A percentile compares a stretch with the other conserved stretches of the same genome.
Conservation (phyloP, 2,113 vertebrate species). For the Dipodomys stephensi region DNA sequence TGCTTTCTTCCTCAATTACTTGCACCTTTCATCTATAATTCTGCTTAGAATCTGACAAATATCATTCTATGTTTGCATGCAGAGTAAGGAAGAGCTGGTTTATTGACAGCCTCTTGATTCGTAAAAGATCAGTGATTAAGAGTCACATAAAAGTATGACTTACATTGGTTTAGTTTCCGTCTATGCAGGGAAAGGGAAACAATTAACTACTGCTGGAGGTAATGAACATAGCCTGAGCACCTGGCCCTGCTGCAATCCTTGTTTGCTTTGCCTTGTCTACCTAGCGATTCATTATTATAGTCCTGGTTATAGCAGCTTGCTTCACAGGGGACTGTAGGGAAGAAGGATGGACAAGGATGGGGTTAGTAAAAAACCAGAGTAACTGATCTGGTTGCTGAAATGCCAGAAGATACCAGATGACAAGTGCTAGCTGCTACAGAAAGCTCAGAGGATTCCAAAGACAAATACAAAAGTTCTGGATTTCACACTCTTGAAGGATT, state of each 20-base stretch:
- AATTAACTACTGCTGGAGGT: background rate
- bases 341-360: too few relatives aligned
- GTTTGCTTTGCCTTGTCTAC: background rate
- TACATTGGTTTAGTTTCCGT: background rate
- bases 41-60: slow-evolving; percentile 4
- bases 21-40: background rate
- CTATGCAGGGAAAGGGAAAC: background rate
- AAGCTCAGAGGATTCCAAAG: background rate
- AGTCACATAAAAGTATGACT: slow-evolving; percentile 33
- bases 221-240: background rate
- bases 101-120: slow-evolving; percentile 45
- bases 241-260: background rate
- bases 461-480: background rate
- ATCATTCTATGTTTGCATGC: background rate
- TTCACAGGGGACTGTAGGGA: too few relatives aligned
- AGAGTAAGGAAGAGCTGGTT: background rate
- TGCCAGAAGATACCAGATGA: background rate
- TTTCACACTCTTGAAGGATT: background rate
- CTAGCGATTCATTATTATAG: too few relatives aligned
- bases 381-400: background rate
- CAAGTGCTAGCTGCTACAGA: background rate
- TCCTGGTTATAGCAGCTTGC: too few relatives aligned
- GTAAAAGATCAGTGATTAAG: slow-evolving; percentile 40
- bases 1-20: background rate
- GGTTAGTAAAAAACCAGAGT: background rate